These are phyloP conservation scores for Sebastes melanostomus DNA, from an alignment of 2,797 vertebrate species.

Conservation along the genomic window DNA sequence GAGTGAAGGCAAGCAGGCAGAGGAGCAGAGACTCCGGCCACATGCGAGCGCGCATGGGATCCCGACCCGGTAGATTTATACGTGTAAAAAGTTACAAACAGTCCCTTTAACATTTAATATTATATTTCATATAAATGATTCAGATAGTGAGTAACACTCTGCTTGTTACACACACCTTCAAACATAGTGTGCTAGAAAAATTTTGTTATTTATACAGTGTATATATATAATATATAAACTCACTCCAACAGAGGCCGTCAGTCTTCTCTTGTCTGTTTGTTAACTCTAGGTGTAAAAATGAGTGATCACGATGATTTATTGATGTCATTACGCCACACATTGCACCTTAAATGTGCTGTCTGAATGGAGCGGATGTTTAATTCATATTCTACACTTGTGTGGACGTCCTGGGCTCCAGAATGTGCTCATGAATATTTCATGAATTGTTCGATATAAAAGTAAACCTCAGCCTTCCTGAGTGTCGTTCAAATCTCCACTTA, in stretches of 20 bases:
- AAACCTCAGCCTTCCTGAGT: conserved; percentile 26
- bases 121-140: too few species aligned
- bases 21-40: too few species aligned
- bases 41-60: too few species aligned
- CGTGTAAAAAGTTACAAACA: too few species aligned
- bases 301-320: not conserved
- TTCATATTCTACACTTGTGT: not conserved
- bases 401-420: not conserved
- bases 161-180: too few species aligned
- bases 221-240: not conserved
- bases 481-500: conserved; percentile 4
- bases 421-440: conserved; percentile 38
- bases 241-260: not conserved
- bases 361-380: not conserved
- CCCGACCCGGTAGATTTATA: too few species aligned
- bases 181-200: too few species aligned
- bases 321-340: not conserved
- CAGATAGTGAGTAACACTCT: too few species aligned
- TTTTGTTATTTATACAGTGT: not conserved
- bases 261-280: not conserved
- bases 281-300: not conserved
- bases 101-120: too few species aligned
- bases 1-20: too few species aligned
- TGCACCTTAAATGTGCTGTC: not conserved
- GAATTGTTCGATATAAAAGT: conserved; percentile 17